These are phyloP conservation scores for Zoanthus sansibaricus DNA, from an alignment of 92 coral and sea anemone genomes.

Conservation along the genomic window DNA sequence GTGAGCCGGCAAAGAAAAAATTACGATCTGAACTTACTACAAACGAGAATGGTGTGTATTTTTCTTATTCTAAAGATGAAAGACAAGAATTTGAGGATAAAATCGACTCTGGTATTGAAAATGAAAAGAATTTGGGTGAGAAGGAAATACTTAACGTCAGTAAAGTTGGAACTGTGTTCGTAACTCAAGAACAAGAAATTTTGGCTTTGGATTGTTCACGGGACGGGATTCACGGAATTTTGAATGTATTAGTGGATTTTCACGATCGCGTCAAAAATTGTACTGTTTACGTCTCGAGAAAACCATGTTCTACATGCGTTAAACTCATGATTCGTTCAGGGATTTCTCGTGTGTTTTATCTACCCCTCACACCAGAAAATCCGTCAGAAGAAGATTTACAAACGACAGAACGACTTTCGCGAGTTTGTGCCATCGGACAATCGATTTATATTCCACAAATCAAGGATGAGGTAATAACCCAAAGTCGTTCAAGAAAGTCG, in stretches of 20 bases:
- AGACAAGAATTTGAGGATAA: neutral
- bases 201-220: conserved; percentile 81
- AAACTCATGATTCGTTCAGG: conserved; percentile 80
- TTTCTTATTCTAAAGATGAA: neutral
- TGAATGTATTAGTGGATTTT: conserved; percentile 65
- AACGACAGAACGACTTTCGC: conserved; percentile 59
- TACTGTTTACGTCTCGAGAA: conserved; percentile 79
- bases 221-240: conserved; percentile 75
- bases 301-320: conserved; percentile 83
- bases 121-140: neutral
- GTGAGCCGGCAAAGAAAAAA: conserved; percentile 21
- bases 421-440: conserved; percentile 74
- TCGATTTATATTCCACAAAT: conserved; percentile 75
- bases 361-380: conserved; percentile 86
- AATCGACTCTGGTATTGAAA: conserved; percentile 1
- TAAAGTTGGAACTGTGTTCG: conserved; percentile 87
- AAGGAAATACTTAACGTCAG: neutral
- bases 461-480: conserved; percentile 38
- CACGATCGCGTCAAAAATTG: conserved; percentile 63
- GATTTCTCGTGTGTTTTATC: conserved; percentile 74
- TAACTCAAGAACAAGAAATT: conserved; percentile 61
- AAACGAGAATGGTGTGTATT: neutral
- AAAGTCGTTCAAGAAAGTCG: conserved; percentile 45
- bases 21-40: neutral
- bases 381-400: conserved; percentile 56